phyloP scores from a whole-genome alignment of 2,113 vertebrate genomes.

The Sceloporus undulatus region DNA sequence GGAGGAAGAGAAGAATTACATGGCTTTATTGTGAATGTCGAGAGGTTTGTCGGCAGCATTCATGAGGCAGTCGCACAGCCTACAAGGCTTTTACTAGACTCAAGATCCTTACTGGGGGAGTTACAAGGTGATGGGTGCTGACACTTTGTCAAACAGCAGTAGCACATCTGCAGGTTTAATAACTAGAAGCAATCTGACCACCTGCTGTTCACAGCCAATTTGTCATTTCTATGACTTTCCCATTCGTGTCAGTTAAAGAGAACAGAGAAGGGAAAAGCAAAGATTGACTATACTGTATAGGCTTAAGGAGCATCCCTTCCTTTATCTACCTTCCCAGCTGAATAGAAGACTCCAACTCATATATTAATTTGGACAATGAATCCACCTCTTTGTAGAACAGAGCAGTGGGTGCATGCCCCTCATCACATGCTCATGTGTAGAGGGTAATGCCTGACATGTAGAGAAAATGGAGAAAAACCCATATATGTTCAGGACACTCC shows the following conservation, averaged over 20 bases:
- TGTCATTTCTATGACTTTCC: conserved; percentile 48
- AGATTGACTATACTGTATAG: fast-evolving
- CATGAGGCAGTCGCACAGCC: neutral
- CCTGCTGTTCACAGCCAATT: conserved; percentile 66
- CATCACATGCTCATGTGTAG: no score
- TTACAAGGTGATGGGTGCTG: conserved; percentile 50
- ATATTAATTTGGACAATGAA: no score
- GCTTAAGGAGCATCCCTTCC: neutral
- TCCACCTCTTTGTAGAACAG: neutral
- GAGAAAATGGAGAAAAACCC: no score
- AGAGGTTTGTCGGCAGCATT: conserved; percentile 44
- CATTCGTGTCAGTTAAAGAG: conserved; percentile 57
- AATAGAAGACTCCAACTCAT: neutral
- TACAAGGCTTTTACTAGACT: conserved; percentile 39
- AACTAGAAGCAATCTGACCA: conserved; percentile 63
- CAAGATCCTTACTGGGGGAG: conserved; percentile 45
- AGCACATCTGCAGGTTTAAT: conserved; percentile 62
- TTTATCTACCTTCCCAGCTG: neutral
- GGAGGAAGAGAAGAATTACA: neutral
- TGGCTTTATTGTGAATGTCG: neutral
- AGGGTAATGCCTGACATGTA: no score
- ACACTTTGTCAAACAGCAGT: conserved; percentile 64
- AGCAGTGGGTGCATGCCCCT: neutral
- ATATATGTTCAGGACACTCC: no score
- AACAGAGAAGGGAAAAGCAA: conserved; percentile 23